phyloP scores from a whole-genome alignment of 2,113 vertebrate species.

The Phalacrocorax carbo region DNA sequence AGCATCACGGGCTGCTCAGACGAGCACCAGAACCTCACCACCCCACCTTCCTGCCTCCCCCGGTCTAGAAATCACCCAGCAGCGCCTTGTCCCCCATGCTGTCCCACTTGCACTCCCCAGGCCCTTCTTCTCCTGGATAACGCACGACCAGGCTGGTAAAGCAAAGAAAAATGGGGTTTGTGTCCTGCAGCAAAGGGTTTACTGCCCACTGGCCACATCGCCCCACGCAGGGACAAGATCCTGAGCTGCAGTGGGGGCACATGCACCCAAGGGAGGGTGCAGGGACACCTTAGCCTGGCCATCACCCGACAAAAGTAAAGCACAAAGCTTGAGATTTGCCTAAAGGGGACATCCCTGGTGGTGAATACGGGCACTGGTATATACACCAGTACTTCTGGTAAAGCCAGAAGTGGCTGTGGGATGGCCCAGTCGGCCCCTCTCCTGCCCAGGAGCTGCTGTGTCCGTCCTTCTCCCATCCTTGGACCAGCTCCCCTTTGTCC shows the following conservation, averaged over 20 bases:
- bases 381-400: background rate
- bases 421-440: background rate
- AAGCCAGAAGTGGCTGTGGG: background rate
- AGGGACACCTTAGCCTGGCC: background rate
- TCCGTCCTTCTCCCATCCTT: background rate
- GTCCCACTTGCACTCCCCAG: background rate
- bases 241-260: rapidly evolving
- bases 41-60: background rate
- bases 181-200: background rate
- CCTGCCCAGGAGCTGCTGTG: background rate
- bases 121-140: background rate
- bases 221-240: background rate
- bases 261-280: background rate
- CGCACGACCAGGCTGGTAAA: background rate
- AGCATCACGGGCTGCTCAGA: background rate
- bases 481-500: background rate
- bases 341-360: rapidly evolving
- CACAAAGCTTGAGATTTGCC: background rate
- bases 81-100: background rate
- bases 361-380: background rate
- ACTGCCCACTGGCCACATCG: too few relatives aligned
- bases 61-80: background rate
- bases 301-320: background rate
- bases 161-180: background rate
- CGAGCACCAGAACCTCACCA: background rate